Evolutionary conservation across 2,113 vertebrate species (phyloP).

Genomic region (Haliaeetus leucogaster): DNA sequence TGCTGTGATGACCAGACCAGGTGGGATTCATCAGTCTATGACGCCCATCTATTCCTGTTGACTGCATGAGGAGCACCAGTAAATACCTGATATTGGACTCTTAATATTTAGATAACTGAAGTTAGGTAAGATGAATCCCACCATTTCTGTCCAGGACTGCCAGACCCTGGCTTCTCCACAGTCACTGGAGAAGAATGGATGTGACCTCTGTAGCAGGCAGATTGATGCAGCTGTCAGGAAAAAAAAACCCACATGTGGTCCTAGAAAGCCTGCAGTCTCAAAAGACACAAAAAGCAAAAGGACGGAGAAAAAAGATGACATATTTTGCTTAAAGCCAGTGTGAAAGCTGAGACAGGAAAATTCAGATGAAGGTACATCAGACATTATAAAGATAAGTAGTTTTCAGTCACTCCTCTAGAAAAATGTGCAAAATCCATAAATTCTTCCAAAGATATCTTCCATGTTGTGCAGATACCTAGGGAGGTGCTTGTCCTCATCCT

Average conservation of each 20-base stretch:
- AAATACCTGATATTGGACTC: neutral
- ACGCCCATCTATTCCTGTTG: neutral
- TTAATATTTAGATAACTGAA: neutral
- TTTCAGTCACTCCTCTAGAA: neutral
- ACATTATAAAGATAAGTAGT: neutral
- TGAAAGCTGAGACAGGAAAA: neutral
- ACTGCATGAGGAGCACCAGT: neutral
- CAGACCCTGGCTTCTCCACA: neutral
- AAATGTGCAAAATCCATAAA: neutral
- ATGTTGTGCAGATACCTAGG: neutral
- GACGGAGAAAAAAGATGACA: neutral
- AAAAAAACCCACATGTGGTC: rapidly evolving
- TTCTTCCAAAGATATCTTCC: neutral
- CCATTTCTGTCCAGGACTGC: neutral
- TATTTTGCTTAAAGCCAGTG: neutral
- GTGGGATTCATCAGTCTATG: neutral
- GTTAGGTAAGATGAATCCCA: neutral
- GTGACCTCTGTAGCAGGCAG: neutral
- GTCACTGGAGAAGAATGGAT: neutral
- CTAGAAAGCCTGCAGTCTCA: neutral
- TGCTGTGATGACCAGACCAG: neutral
- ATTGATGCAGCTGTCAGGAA: neutral
- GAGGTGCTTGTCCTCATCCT: neutral
- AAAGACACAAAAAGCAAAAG: neutral
- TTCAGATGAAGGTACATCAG: neutral